These are phyloP conservation scores for Pseudochirops cupreus DNA, from an alignment of 2,797 vertebrate genomes.

Conservation along the genomic window DNA sequence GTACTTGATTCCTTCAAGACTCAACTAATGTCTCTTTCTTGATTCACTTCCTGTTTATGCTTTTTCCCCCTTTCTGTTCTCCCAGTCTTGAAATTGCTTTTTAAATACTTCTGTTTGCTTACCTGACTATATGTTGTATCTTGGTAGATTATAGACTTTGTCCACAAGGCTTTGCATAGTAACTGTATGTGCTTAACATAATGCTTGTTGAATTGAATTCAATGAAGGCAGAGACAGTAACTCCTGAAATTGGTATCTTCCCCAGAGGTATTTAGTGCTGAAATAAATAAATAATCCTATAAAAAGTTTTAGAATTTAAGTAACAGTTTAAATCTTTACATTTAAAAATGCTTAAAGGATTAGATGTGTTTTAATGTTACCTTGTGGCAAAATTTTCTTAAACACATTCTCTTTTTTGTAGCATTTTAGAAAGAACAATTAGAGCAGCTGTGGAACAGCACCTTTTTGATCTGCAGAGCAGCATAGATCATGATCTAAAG, in stretches of 20 bases:
- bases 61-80: background rate
- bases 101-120: background rate
- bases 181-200: background rate
- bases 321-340: background rate
- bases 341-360: background rate
- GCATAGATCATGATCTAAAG: constrained; percentile 91
- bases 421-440: constrained; percentile 94
- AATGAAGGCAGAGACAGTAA: background rate
- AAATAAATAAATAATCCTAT: background rate
- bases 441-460: constrained; percentile 95
- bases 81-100: background rate
- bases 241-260: background rate
- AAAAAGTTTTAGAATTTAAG: background rate
- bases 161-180: background rate
- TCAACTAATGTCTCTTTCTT: background rate
- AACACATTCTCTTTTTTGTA: constrained; percentile 78
- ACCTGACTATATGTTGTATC: background rate
- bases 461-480: constrained; percentile 94
- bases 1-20: background rate
- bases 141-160: background rate
- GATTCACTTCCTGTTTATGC: background rate
- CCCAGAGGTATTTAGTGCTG: background rate
- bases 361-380: constrained; percentile 11
- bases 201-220: background rate
- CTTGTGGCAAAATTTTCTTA: constrained; percentile 50